phyloP scores from a whole-genome alignment of 2,797 vertebrate species.

The Iguana delicatissima region DNA sequence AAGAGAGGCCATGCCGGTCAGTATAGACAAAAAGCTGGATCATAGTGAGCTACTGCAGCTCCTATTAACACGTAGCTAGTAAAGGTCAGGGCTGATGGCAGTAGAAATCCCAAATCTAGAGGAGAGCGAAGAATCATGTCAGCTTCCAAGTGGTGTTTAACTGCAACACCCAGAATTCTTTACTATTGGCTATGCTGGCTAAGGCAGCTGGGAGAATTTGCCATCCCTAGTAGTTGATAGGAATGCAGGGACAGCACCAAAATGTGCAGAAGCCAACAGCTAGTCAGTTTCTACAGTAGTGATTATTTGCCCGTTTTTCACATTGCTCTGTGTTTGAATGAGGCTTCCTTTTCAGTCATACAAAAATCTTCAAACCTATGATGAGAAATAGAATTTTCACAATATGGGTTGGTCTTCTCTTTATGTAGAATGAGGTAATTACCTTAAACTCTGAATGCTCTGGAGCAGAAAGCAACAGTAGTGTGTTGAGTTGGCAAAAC shows the following conservation, averaged over 20 bases:
- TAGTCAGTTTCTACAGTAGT: not conserved
- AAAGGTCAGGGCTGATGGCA: not conserved
- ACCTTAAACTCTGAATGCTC: too few relatives aligned
- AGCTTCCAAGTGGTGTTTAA: too few relatives aligned
- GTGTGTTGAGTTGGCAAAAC: too few relatives aligned
- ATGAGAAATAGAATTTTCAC: not conserved
- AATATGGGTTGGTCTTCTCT: too few relatives aligned
- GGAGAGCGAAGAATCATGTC: too few relatives aligned
- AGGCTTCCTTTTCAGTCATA: not conserved
- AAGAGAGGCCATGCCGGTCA: not conserved
- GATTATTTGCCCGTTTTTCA: not conserved
- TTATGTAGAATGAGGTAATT: too few relatives aligned
- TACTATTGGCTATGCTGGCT: not conserved
- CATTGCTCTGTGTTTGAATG: not conserved
- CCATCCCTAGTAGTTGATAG: not conserved
- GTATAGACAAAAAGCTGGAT: not conserved
- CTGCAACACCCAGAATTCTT: too few relatives aligned
- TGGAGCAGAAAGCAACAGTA: too few relatives aligned
- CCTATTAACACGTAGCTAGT: not conserved
- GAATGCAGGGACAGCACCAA: not conserved
- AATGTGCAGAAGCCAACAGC: not conserved
- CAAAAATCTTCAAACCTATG: not conserved
- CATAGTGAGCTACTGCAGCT: not conserved
- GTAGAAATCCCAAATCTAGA: not conserved
- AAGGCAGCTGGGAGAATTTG: not conserved